A percentile compares a stretch with the other conserved stretches of the same genome.
phyloP scores from a whole-genome alignment of 2,888 invertebrate species.

The Drosophila tripunctata region DNA sequence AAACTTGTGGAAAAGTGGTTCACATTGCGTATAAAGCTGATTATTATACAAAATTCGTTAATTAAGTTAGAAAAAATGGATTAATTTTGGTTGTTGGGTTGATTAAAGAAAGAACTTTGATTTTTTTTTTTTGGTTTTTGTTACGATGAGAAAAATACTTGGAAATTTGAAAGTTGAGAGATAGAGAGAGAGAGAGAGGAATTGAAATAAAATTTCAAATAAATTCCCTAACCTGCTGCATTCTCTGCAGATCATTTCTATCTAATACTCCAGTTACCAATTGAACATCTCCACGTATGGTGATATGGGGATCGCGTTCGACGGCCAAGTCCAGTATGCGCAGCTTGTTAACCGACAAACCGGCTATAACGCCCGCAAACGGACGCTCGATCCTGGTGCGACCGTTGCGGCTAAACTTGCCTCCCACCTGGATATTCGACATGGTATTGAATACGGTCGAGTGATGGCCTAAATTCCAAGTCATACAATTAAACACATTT shows the following conservation, averaged over 20 bases:
- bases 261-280: conserved; percentile 90
- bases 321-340: conserved; percentile 93
- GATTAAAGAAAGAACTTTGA: conserved; percentile 76
- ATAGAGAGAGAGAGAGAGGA: no score
- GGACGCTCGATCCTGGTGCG: conserved; percentile 90
- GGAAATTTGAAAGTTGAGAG: conserved; percentile 82
- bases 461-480: conserved; percentile 88
- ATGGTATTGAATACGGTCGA: conserved; percentile 96
- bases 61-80: conserved; percentile 29
- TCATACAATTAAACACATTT: not conserved
- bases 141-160: conserved; percentile 83
- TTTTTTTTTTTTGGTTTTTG: conserved; percentile 49
- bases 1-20: conserved; percentile 59
- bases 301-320: conserved; percentile 91
- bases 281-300: conserved; percentile 93
- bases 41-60: conserved; percentile 46
- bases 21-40: conserved; percentile 60
- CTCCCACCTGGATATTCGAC: conserved; percentile 94
- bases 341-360: conserved; percentile 94
- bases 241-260: conserved; percentile 91
- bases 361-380: conserved; percentile 95
- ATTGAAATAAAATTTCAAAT: conserved; percentile 83
- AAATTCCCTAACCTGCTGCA: conserved; percentile 91
- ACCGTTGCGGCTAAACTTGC: conserved; percentile 86
- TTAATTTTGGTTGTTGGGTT: conserved; percentile 30